Base-by-base conservation (phyloP, 2,888 invertebrate genomes). In the Antitype chi region DNA sequence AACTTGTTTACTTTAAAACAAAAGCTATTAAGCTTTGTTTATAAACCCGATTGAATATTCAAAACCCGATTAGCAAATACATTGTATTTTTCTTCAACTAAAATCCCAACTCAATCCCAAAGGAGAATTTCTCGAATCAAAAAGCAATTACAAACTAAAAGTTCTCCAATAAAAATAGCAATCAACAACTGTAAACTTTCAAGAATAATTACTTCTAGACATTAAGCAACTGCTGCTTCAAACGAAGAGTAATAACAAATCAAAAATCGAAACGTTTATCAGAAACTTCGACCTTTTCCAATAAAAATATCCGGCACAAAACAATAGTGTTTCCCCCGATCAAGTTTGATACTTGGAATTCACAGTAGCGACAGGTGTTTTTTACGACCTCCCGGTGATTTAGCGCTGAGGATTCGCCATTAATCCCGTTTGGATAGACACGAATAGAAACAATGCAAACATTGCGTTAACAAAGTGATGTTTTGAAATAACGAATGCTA, bases 281-380 rank as follows among this genome's bases (percentile, higher is more conserved):
- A 80, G 84, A 85, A 82, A 80, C 72, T 82, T 74, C 67, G 70
- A 81, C 79, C 78, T 57, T 53, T 60, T 76, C 83, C 85, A 90
- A 92, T 90, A 90, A 90, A 91, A 90, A 88, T 85, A 89, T 87
- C 86, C 87, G 86, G 84, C 85, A 89, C 88, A 89, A 88, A 88
- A 91, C 89, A 89, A 88, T 90, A 90, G 91, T 93, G 91, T 92
- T 92, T 88, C 91, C 78, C 88, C 84, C 89, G 91, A 92, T 94
- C 93, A 95, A 93, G 90, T 94, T 93, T 90, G 92, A 93, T 94
- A 93, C 92, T 92, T 89, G 86, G 92, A 92, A 94, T 94, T 92
- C 91, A 92, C 93, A 92, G 91, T 89, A 92, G 91, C 93, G 95
- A 94, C 96, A 96, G 96, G 96, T 96, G 96, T 94, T 95, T 95